A percentile compares a stretch with the other conserved stretches of the same genome.
Conservation (phyloP, 2,113 vertebrate species). For the Vidua chalybeata region DNA sequence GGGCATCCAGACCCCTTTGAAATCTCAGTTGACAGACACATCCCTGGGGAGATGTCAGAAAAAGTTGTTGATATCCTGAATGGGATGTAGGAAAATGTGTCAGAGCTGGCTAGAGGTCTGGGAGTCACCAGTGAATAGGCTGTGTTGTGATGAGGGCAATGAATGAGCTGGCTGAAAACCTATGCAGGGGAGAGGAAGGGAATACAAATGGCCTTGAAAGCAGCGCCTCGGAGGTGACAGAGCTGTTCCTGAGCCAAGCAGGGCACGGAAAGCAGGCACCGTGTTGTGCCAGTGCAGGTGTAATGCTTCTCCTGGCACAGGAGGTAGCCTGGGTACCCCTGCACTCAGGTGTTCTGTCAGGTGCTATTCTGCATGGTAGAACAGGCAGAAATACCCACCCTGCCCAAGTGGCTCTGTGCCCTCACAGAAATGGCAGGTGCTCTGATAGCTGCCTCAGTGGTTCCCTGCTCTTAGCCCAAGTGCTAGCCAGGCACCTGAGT, state of each 20-base stretch:
- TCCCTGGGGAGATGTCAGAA: constrained; percentile 2
- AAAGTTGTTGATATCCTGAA: background rate
- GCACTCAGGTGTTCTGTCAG: no score
- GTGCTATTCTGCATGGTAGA: background rate
- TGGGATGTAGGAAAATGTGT: background rate
- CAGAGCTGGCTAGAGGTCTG: background rate
- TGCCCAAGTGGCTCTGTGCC: background rate
- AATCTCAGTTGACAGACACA: background rate
- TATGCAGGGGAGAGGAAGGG: background rate
- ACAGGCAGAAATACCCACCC: background rate
- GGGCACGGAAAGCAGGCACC: background rate
- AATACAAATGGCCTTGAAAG: background rate
- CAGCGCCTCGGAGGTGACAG: fast-evolving
- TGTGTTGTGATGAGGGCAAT: background rate
- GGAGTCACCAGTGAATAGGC: background rate
- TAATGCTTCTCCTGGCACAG: no score
- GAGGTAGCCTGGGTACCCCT: background rate
- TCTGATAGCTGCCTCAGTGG: background rate
- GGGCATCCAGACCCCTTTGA: background rate
- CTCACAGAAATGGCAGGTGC: background rate
- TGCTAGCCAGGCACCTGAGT: background rate
- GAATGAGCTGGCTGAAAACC: background rate
- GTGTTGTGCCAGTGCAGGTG: no score
- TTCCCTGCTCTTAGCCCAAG: background rate
- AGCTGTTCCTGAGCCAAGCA: background rate